Conservation (phyloP, 1,140 invertebrate species). For the Macrosteles quadrilineatus region DNA sequence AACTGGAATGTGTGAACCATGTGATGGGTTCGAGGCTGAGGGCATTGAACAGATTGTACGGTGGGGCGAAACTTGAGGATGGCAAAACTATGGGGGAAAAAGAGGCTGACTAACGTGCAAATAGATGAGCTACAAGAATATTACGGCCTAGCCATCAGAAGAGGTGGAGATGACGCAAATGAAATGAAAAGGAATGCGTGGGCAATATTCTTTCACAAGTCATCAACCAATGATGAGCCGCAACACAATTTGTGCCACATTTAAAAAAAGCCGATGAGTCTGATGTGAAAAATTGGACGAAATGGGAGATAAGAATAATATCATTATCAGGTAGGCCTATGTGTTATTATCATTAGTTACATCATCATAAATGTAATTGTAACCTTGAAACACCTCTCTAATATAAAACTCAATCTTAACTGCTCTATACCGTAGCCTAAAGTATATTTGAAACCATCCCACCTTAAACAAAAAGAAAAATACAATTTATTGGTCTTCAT, state of each 20-base stretch:
- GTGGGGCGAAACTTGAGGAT: background rate
- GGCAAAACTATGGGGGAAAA: constrained; percentile 11
- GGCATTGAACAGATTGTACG: constrained; percentile 3
- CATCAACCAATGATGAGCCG: constrained; percentile 21
- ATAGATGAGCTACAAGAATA: constrained; percentile 16
- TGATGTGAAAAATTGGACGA: no score
- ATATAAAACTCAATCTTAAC: no score
- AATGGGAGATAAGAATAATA: no score
- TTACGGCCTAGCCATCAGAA: constrained; percentile 27
- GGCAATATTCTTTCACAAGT: constrained; percentile 26
- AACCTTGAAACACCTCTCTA: no score
- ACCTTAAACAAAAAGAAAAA: no score
- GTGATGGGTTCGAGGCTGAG: background rate
- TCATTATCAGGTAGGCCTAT: no score
- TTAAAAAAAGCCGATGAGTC: no score
- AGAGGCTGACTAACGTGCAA: background rate
- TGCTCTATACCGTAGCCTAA: no score
- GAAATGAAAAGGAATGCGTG: constrained; percentile 32
- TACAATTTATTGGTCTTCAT: no score
- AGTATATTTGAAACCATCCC: no score
- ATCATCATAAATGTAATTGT: no score
- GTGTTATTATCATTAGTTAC: no score
- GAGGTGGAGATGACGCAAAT: background rate
- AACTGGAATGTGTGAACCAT: constrained; percentile 33
- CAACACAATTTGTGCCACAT: constrained; percentile 42